These are phyloP conservation scores for Drosophila subquinaria DNA, from an alignment of 2,888 invertebrate species.

Conservation along the genomic window DNA sequence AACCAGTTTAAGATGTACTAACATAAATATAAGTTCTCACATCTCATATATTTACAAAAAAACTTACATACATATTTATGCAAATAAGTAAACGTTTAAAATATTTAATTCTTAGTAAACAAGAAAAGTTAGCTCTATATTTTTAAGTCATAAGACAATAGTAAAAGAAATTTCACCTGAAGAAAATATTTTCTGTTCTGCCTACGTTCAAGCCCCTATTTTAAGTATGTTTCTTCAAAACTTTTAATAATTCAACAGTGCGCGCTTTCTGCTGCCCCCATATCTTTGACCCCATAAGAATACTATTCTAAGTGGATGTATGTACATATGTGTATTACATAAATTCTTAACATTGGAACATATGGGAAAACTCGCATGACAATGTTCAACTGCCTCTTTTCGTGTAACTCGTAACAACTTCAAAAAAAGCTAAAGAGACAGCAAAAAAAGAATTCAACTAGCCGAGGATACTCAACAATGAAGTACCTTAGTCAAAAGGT, in stretches of 20 bases:
- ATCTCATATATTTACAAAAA: background rate
- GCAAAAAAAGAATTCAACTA: background rate
- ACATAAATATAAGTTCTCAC: background rate
- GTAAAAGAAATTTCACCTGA: background rate
- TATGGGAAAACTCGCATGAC: slow-evolving; percentile 8
- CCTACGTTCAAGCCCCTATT: slow-evolving; percentile 9
- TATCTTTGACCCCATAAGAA: background rate
- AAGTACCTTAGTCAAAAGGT: background rate
- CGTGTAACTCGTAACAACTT: slow-evolving; percentile 6
- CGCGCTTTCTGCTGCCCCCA: background rate
- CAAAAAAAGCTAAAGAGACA: background rate
- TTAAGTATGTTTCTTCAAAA: background rate
- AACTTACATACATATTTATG: background rate
- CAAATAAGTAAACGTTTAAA: background rate
- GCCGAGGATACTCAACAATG: background rate
- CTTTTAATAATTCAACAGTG: slow-evolving; percentile 13
- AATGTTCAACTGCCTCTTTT: slow-evolving; percentile 2
- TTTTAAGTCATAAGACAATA: background rate
- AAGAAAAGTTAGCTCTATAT: background rate
- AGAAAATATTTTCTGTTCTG: background rate
- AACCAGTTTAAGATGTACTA: background rate
- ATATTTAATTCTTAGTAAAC: background rate
- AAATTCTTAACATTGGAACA: slow-evolving; percentile 6
- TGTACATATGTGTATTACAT: slow-evolving; percentile 7
- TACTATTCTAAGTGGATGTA: background rate